Evolutionary conservation across 2,888 invertebrate species (phyloP).

Genomic region (Zele albiditarsus): DNA sequence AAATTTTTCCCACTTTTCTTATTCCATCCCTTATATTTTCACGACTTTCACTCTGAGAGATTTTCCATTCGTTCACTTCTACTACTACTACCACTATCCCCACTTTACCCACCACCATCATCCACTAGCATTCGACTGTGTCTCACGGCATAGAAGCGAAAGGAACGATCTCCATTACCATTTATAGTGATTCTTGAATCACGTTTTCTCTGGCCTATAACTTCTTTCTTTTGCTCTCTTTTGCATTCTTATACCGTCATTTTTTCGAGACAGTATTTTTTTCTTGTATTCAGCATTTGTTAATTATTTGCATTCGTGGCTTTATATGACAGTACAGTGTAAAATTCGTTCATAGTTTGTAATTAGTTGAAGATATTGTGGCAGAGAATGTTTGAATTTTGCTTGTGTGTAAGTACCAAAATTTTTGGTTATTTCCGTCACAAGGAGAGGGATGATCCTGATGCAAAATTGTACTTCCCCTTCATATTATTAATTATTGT

Average conservation of each 20-base stretch:
- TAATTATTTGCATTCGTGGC: no score
- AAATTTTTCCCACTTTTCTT: slow-evolving; percentile 36
- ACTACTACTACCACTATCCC: neutral
- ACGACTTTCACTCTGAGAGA: slow-evolving; percentile 31
- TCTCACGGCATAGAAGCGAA: slow-evolving; percentile 44
- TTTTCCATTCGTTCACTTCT: slow-evolving; percentile 29
- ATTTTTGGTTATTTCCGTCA: no score
- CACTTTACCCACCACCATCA: neutral
- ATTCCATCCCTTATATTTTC: slow-evolving; percentile 37
- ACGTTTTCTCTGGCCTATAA: slow-evolving; percentile 54
- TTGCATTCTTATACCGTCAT: neutral
- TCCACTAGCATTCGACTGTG: slow-evolving; percentile 4
- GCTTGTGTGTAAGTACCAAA: no score
- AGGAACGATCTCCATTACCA: slow-evolving; percentile 68
- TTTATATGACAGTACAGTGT: no score
- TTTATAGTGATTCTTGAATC: slow-evolving; percentile 72
- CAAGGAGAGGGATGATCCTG: no score
- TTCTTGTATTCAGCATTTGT: neutral
- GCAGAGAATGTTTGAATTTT: no score
- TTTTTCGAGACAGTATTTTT: neutral
- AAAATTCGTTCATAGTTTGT: no score
- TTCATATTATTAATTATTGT: no score
- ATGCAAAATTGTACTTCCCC: no score
- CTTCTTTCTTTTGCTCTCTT: slow-evolving; percentile 29
- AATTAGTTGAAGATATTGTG: no score